Conservation (phyloP, 2,888 invertebrate species). For the Macrophya annulata region DNA sequence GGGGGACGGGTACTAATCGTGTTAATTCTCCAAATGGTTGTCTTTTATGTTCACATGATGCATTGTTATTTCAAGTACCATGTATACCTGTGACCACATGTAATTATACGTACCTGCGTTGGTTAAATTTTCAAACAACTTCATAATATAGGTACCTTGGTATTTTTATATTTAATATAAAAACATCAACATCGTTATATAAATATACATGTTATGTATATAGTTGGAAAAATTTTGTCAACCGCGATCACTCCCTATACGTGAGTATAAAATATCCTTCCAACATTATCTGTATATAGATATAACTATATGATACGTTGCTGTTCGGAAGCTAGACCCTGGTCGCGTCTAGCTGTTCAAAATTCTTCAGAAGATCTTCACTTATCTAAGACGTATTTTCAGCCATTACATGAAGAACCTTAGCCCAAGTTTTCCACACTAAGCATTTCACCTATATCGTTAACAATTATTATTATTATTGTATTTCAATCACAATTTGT, state of each 20-base stretch:
- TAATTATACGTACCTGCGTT: constrained; percentile 13
- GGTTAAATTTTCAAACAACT: background rate
- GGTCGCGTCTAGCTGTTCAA: constrained; percentile 16
- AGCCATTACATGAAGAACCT: constrained; percentile 45
- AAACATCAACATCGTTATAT: no score
- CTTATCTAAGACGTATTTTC: constrained; percentile 50
- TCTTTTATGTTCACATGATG: background rate
- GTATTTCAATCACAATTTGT: no score
- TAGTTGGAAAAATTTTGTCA: background rate
- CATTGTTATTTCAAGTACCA: constrained; percentile 9
- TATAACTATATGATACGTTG: constrained; percentile 1
- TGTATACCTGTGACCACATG: background rate
- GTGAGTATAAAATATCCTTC: background rate
- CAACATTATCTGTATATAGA: background rate
- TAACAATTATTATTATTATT: no score
- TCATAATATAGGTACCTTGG: no score
- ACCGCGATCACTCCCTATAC: constrained; percentile 15
- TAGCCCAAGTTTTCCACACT: constrained; percentile 39
- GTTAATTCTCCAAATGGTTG: constrained; percentile 19
- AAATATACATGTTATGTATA: no score
- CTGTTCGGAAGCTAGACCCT: constrained; percentile 2
- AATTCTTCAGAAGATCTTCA: constrained; percentile 35
- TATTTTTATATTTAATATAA: no score
- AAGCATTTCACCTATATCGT: constrained; percentile 36
- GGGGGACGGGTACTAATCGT: background rate